These are phyloP conservation scores for Sphinx pinastri DNA, from an alignment of 2,888 invertebrate species.

Conservation along the genomic window DNA sequence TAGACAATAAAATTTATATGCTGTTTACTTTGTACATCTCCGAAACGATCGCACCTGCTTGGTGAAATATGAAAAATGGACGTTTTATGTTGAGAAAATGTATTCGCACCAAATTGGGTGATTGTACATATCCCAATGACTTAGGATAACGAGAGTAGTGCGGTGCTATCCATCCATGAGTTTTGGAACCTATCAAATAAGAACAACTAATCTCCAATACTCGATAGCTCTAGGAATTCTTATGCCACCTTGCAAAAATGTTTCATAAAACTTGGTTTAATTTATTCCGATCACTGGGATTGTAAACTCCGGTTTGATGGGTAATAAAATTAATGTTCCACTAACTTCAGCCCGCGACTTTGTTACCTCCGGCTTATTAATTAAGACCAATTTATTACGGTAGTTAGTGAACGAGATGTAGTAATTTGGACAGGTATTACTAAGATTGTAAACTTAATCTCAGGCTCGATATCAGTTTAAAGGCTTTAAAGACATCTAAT, in stretches of 20 bases:
- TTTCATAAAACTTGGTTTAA: not conserved
- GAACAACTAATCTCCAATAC: too few species aligned
- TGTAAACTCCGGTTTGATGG: constrained; percentile 45
- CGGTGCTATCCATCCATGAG: too few species aligned
- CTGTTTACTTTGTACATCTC: too few species aligned
- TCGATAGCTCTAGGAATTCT: too few species aligned
- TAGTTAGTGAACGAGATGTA: constrained; percentile 30
- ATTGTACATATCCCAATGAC: too few species aligned
- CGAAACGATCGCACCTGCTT: too few species aligned
- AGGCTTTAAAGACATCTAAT: not conserved
- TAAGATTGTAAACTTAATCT: constrained; percentile 13
- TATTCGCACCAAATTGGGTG: too few species aligned
- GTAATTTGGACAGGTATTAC: constrained; percentile 28
- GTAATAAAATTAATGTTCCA: constrained; percentile 41
- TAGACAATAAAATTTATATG: too few species aligned
- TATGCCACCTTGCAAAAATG: not conserved
- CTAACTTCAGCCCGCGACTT: constrained; percentile 16
- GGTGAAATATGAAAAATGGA: too few species aligned
- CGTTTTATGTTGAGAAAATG: too few species aligned
- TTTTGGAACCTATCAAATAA: too few species aligned
- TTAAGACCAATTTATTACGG: constrained; percentile 22
- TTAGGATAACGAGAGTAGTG: too few species aligned
- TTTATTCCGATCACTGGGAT: constrained; percentile 30
- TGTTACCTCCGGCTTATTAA: constrained; percentile 13
- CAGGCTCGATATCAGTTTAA: not conserved